A percentile compares a stretch with the other conserved stretches of the same genome.
These are phyloP conservation scores for Unio delphinus DNA, from an alignment of 2,888 invertebrate genomes.

Conservation along the genomic window DNA sequence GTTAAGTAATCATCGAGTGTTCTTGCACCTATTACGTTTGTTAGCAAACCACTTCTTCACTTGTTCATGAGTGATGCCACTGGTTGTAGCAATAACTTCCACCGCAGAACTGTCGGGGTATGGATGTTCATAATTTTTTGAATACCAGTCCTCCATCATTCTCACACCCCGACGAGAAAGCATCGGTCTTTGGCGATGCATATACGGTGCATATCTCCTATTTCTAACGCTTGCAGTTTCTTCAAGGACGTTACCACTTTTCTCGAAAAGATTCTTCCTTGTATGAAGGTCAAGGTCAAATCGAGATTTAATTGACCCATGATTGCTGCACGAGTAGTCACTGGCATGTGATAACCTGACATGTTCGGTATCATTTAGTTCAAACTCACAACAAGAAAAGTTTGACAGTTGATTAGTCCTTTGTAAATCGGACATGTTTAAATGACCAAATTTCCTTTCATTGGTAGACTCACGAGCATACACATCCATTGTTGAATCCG, in stretches of 20 bases:
- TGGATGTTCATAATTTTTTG: constrained; percentile 48
- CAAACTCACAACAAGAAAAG: constrained; percentile 38
- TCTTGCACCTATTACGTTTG: too few relatives aligned
- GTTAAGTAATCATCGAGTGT: too few relatives aligned
- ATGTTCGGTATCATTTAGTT: constrained; percentile 37
- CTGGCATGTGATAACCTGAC: constrained; percentile 32
- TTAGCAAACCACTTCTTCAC: constrained; percentile 63
- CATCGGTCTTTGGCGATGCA: constrained; percentile 23
- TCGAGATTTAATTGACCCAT: constrained; percentile 38
- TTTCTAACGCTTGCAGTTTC: background rate
- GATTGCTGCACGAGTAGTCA: constrained; percentile 20
- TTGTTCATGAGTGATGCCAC: constrained; percentile 48
- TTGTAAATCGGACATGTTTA: constrained; percentile 27
- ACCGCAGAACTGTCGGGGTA: constrained; percentile 20
- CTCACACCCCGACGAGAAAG: constrained; percentile 39
- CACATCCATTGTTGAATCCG: constrained; percentile 18
- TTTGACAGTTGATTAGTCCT: constrained; percentile 35
- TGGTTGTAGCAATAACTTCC: constrained; percentile 39
- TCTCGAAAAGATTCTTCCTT: constrained; percentile 43
- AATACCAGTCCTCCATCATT: constrained; percentile 56
- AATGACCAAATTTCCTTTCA: constrained; percentile 26
- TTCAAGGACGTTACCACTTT: constrained; percentile 27
- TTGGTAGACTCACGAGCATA: constrained; percentile 31
- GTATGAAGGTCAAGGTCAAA: constrained; percentile 43
- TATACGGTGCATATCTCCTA: too few relatives aligned